A percentile compares a stretch with the other conserved stretches of the same genome.
These are phyloP conservation scores for Paedocypris sp. DNA, from an alignment of 2,113 vertebrate species.

Conservation along the genomic window DNA sequence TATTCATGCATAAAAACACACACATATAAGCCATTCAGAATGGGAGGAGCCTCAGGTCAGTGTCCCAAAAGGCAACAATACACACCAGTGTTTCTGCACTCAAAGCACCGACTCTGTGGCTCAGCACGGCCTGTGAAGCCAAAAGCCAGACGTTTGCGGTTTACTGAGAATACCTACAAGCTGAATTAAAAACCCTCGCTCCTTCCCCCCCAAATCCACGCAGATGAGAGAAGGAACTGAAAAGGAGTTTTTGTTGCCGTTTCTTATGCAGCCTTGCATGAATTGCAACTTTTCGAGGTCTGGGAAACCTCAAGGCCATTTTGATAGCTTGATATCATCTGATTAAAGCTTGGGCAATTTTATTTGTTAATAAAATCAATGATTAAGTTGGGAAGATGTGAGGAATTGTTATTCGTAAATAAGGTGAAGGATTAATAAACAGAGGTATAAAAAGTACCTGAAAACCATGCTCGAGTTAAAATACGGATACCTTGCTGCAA, in stretches of 20 bases:
- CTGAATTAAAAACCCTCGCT: neutral
- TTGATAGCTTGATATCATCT: too few species aligned
- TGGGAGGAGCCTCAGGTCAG: slow-evolving; percentile 17
- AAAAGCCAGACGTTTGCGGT: neutral
- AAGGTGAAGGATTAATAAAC: too few species aligned
- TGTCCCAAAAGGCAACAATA: slow-evolving; percentile 25
- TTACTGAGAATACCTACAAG: neutral
- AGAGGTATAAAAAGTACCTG: too few species aligned
- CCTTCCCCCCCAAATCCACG: neutral
- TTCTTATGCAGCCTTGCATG: neutral
- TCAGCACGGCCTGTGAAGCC: neutral
- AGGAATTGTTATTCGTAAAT: too few species aligned
- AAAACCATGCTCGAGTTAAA: too few species aligned
- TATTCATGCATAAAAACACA: slow-evolving; percentile 23
- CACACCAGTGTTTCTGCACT: neutral
- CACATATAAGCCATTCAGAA: slow-evolving; percentile 21
- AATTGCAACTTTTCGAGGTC: neutral
- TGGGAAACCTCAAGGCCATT: neutral
- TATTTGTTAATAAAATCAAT: too few species aligned
- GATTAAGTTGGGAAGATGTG: too few species aligned
- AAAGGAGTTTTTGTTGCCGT: neutral
- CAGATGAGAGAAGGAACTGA: neutral
- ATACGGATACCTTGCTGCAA: too few species aligned
- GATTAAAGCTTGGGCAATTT: too few species aligned
- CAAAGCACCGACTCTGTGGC: neutral